These are phyloP conservation scores for Tragulus kanchil DNA, from an alignment of 2,113 vertebrate species.

Conservation along the genomic window DNA sequence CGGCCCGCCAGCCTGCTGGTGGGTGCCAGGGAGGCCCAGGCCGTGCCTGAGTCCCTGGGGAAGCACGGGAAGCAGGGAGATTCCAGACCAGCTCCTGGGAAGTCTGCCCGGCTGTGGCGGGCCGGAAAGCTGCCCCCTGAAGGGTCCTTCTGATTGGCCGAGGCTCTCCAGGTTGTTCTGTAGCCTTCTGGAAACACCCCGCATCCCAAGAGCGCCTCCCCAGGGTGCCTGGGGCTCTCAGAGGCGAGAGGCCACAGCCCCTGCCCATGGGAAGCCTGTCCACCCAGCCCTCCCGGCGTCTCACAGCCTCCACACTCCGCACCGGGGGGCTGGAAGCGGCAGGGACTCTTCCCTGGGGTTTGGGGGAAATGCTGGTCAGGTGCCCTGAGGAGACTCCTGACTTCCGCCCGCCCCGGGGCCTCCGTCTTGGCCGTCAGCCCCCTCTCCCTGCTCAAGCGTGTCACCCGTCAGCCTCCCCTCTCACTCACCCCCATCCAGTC, in stretches of 20 bases:
- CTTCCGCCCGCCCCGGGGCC: accelerated
- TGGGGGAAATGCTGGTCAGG: neutral
- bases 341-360: neutral
- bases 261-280: accelerated
- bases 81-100: neutral
- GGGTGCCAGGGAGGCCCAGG: neutral
- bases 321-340: neutral
- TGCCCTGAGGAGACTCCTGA: accelerated
- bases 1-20: neutral
- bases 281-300: accelerated
- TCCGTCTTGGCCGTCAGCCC: neutral
- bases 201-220: neutral
- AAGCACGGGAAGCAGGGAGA: neutral
- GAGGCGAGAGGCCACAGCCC: neutral
- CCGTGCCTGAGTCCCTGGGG: neutral
- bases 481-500: neutral
- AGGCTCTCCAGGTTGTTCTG: neutral
- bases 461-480: no score
- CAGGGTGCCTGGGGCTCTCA: neutral
- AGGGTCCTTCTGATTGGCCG: neutral
- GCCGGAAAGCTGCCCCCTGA: neutral
- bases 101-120: accelerated
- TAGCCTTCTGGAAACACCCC: neutral
- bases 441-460: accelerated
- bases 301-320: neutral